Base-by-base conservation (phyloP, 64 coral and sea anemone genomes). In the Exaiptasia diaphana region DNA sequence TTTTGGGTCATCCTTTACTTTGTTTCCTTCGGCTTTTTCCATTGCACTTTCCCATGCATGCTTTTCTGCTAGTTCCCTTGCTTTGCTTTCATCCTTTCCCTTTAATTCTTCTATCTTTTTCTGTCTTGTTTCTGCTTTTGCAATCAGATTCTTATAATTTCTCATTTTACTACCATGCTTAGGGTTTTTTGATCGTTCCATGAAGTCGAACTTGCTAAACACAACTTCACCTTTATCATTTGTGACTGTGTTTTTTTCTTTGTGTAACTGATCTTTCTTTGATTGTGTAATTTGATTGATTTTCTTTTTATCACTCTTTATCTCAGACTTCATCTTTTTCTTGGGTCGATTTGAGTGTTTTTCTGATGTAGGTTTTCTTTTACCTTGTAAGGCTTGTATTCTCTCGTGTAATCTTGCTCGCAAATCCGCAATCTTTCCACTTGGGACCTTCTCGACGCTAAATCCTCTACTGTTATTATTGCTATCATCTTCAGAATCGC, bases 121-220 rank as follows among this genome's bases (percentile, higher is more conserved):
- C 67, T 99, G 88, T 27, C 85, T 77, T 11, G 49, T 87, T 86
- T 99, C 95, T 68, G 95, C 95, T 72, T 92, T 93, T 23, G 85
- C 89, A 23, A 99, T 67, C 12, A 99, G 41, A 64, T 85, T 99
- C 32, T 79, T 84, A 53, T 99, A 99, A 49, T 89, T 92, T 30
- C 82, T 92, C 31, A 24, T 52, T 41, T 99, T 97, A 2, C 28
- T 30, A 3, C 80, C 78, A 42, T 55, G 67, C 13, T 20, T 60
- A 38, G 81, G 25, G 21, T 25, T 31, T 79, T 63, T 88, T 13
- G 49, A 71, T 1, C 45, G 31, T 70, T 93, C 90, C 44, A 88
- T 85, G 74, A 99, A 99, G 85, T 99, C 95, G 82, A 99, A 99
- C 37, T 99, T 99, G 38, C 95, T 99, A 65, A 99, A 99, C 5